These are phyloP conservation scores for Psilopogon haemacephalus DNA, from an alignment of 2,113 vertebrate species.

Conservation along the genomic window DNA sequence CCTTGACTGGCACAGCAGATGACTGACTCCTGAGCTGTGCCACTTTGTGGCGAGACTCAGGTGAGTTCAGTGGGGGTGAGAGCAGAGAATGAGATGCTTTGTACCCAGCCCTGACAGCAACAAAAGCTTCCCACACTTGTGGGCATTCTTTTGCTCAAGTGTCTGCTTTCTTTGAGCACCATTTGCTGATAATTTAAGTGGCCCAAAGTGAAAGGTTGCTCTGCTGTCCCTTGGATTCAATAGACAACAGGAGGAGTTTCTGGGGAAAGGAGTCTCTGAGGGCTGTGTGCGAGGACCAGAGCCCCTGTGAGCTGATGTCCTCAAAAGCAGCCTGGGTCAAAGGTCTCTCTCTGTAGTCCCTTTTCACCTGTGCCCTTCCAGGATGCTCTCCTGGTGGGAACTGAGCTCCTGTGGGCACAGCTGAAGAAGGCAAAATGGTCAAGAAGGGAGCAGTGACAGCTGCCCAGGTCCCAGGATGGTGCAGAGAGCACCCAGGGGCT, in stretches of 20 bases:
- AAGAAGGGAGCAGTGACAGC: background rate
- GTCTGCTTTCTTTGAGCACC: background rate
- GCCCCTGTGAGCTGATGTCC: background rate
- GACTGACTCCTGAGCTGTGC: background rate
- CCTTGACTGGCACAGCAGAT: background rate
- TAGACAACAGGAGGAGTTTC: background rate
- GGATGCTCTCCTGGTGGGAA: background rate
- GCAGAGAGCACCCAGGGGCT: fast-evolving
- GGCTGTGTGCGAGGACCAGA: background rate
- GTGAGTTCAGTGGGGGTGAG: background rate
- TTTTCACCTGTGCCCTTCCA: fast-evolving
- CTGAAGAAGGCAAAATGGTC: background rate
- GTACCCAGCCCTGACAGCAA: background rate
- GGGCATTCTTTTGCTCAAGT: background rate
- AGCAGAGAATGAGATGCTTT: background rate
- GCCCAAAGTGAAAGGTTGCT: background rate
- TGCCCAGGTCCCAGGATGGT: background rate
- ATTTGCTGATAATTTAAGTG: background rate
- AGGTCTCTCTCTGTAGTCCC: too few species aligned
- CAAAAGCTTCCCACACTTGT: background rate
- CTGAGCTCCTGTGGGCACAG: fast-evolving
- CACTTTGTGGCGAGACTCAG: background rate
- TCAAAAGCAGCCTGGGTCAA: fast-evolving
- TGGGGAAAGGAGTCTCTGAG: background rate
- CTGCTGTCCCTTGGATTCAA: background rate